These are phyloP conservation scores for Caradrina kadenii DNA, from an alignment of 2,888 invertebrate species.

Conservation along the genomic window DNA sequence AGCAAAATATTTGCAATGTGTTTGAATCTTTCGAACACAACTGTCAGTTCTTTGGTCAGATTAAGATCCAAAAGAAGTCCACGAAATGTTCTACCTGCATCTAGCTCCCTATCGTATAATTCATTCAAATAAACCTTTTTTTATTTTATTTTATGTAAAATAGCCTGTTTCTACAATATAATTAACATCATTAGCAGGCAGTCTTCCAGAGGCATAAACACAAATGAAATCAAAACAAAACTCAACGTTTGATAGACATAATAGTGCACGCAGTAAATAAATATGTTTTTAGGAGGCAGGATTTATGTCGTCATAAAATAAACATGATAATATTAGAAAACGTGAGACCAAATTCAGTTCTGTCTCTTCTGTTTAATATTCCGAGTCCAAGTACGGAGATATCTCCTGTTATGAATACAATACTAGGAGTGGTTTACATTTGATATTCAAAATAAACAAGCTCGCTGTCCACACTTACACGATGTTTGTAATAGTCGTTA, in stretches of 20 bases:
- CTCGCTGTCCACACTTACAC: slow-evolving; percentile 22
- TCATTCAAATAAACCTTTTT: not conserved
- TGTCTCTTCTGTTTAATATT: slow-evolving; percentile 39
- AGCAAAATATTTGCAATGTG: too few relatives aligned
- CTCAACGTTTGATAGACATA: not conserved
- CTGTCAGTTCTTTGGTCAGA: not conserved
- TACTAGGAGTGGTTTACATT: slow-evolving; percentile 59
- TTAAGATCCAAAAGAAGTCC: not conserved
- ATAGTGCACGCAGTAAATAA: not conserved
- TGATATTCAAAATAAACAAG: slow-evolving; percentile 63
- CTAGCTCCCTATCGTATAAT: not conserved
- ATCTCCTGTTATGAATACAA: slow-evolving; percentile 63
- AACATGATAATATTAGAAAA: slow-evolving; percentile 42
- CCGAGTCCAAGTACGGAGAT: slow-evolving; percentile 43
- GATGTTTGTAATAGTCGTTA: slow-evolving; percentile 17
- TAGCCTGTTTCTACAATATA: too few relatives aligned
- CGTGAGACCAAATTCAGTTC: slow-evolving; percentile 34
- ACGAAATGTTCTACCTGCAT: not conserved
- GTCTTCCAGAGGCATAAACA: too few relatives aligned
- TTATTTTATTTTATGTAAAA: not conserved
- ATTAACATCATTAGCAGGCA: not conserved
- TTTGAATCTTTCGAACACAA: too few relatives aligned
- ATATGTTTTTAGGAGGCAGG: not conserved
- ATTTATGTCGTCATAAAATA: not conserved
- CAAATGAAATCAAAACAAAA: slow-evolving; percentile 2